Base-by-base conservation (phyloP, 2,797 vertebrate species). In the Cetoscarus ocellatus region DNA sequence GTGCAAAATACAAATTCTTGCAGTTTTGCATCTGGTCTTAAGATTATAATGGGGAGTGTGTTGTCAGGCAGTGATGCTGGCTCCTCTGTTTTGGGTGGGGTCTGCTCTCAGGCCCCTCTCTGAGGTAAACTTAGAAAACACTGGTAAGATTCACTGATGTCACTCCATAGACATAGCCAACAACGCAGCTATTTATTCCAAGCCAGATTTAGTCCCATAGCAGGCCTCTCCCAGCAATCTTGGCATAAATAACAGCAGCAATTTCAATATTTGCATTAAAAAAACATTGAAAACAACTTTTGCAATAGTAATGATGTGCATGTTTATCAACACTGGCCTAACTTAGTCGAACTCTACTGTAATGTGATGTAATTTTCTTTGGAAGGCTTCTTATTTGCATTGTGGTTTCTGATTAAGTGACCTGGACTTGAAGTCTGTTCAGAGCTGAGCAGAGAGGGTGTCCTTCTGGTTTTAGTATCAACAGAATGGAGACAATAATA, bases 61-160 rank as follows among this genome's bases (percentile, higher is more conserved):
- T 27, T 14, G 44, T 72, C 67, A 70, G 75, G 74, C 83, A 67
- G 0, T 2, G 8, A 17, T 57, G 39, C 44, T 14, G 56, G 57
- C 51, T 38, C 17, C 60, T 39, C 14, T 13, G n/a, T 47, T 36
- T 38, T 59, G 68, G 76, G 79, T 17, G 44, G 68, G 77, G 50
- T 54, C 59, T 47, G 60, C 56, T 72, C 61, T 81, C 69, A 64
- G 74, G 67, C 73, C 77, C 61, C 54, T 34, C 48, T 78, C 76
- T 61, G 77, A 86, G 84, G 80, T 88, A 59, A 83, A 83, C 75
- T 87, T 69, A 27, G 79, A 81, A 54, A 74, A 79, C 82, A 58
- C 77, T 86, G 90, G 91, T 92, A 89, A 92, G 85, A 61, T 69
- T 10, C 48, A 53, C 86, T 86, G 87, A 88, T 82, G 80, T 91